These are phyloP conservation scores for Caenorhabditis briggsae DNA, from an alignment of 1,140 invertebrate genomes.

Conservation along the genomic window DNA sequence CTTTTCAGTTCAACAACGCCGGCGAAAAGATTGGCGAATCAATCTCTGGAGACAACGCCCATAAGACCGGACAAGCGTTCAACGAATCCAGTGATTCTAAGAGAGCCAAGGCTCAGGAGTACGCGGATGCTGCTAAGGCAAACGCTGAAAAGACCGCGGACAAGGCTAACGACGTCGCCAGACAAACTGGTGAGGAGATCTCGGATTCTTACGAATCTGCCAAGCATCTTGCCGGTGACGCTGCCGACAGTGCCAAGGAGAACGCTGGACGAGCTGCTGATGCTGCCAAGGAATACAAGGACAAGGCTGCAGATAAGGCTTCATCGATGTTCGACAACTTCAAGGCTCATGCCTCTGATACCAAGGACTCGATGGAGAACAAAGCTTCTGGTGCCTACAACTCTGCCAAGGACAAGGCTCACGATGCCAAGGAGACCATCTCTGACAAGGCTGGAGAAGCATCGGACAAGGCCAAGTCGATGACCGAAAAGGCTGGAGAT, in stretches of 20 bases:
- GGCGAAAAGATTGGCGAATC: conserved; percentile 51
- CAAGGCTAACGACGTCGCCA: conserved; percentile 10
- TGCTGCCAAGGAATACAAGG: conserved; percentile 4
- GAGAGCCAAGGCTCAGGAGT: conserved; percentile 11
- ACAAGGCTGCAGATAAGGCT: conserved; percentile 6
- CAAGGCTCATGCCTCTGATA: background rate
- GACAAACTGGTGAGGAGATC: conserved; percentile 31
- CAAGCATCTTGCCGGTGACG: conserved; percentile 13
- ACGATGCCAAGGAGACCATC: conserved; percentile 11
- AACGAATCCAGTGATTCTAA: background rate
- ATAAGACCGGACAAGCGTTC: conserved; percentile 17
- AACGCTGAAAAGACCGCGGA: conserved; percentile 31
- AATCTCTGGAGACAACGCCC: conserved; percentile 24
- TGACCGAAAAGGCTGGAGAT: background rate
- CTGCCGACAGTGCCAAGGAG: conserved; percentile 35
- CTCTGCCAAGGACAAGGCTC: conserved; percentile 33
- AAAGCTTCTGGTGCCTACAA: background rate
- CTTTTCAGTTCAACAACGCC: conserved; percentile 28
- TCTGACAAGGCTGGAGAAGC: background rate
- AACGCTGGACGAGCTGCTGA: conserved; percentile 2
- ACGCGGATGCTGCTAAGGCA: conserved; percentile 9
- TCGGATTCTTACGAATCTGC: conserved; percentile 28
- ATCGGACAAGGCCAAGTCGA: background rate
- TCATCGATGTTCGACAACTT: conserved; percentile 9
- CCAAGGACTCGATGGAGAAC: background rate